Conservation (phyloP, 2,797 vertebrate species). For the Anniella stebbinsi region DNA sequence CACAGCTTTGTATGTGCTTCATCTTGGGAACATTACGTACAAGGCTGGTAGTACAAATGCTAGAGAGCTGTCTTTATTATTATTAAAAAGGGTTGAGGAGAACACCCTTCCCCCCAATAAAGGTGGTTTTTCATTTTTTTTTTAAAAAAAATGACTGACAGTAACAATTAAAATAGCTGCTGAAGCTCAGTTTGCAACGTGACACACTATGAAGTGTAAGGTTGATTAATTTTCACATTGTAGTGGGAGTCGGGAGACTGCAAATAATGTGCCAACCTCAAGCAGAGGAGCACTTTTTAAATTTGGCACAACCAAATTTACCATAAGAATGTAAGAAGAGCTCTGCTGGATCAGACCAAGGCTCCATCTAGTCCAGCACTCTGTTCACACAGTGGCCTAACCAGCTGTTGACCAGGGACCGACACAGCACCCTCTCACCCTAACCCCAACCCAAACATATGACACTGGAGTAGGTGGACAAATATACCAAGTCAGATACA, state of each 20-base stretch:
- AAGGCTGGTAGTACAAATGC: conserved; percentile 34
- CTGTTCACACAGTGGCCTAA: too few relatives aligned
- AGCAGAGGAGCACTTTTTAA: background rate
- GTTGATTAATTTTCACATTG: conserved; percentile 27
- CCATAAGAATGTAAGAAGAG: background rate
- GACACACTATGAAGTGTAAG: background rate
- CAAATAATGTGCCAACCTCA: background rate
- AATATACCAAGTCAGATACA: too few relatives aligned
- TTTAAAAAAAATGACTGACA: background rate
- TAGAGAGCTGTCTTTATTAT: conserved; percentile 54
- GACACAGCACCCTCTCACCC: too few relatives aligned
- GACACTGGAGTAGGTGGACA: too few relatives aligned
- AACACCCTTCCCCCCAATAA: background rate
- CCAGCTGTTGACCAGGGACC: too few relatives aligned
- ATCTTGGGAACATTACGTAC: conserved; percentile 23
- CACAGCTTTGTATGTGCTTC: background rate
- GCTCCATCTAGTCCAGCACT: too few relatives aligned
- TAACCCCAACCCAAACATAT: too few relatives aligned
- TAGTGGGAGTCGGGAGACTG: background rate
- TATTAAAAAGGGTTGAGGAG: conserved; percentile 19
- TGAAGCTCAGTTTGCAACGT: background rate
- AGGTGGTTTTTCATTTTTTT: conserved; percentile 17
- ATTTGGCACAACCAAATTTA: background rate
- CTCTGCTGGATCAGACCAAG: too few relatives aligned
- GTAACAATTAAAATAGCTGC: conserved; percentile 15